Evolutionary conservation across 2,797 vertebrate genomes (phyloP).

Genomic region (Stomatorhinus walkeri): DNA sequence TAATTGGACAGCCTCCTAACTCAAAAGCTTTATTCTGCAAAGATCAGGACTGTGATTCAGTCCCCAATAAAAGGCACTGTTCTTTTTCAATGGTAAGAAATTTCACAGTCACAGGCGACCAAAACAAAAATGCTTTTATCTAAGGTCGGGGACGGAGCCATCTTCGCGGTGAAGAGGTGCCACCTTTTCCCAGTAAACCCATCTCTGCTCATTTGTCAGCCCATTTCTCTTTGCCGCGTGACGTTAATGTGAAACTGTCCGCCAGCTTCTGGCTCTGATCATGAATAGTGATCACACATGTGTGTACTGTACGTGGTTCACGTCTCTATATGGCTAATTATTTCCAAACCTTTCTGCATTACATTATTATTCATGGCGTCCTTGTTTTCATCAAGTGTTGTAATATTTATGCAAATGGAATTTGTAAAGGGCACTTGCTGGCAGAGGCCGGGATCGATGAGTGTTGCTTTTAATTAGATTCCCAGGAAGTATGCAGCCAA

Average conservation of each 20-base stretch:
- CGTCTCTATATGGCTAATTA: neutral
- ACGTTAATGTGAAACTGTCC: neutral
- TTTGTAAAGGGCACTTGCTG: slow-evolving; percentile 24
- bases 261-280: neutral
- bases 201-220: neutral
- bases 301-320: neutral
- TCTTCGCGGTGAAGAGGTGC: neutral
- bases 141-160: neutral
- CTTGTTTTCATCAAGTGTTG: slow-evolving; percentile 23
- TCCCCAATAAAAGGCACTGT: neutral
- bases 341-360: neutral
- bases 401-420: slow-evolving; percentile 37
- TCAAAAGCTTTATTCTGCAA: neutral
- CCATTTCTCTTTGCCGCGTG: neutral
- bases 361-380: slow-evolving; percentile 15
- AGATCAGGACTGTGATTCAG: neutral
- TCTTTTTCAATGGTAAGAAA: neutral
- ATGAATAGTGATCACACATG: no score
- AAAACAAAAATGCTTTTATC: neutral
- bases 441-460: slow-evolving; percentile 23
- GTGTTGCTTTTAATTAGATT: slow-evolving; percentile 35
- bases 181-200: neutral
- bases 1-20: neutral
- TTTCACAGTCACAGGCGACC: neutral
- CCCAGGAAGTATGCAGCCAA: slow-evolving; percentile 23